Evolutionary conservation across 2,888 invertebrate species (phyloP).

Genomic region (Sminthurinus aureus): DNA sequence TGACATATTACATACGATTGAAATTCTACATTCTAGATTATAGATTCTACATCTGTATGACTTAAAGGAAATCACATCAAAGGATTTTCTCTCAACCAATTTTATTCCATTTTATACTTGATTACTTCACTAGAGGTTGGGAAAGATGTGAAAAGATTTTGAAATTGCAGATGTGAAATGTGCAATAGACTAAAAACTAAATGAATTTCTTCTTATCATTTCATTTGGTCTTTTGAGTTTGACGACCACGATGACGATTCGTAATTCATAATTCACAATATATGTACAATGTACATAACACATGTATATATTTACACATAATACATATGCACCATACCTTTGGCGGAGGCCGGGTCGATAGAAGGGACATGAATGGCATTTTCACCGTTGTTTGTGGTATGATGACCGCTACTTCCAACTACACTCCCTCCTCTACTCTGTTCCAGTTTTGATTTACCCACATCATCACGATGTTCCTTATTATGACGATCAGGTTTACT

Average conservation of each 20-base stretch:
- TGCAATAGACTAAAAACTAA: too few relatives aligned
- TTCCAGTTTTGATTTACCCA: slow-evolving; percentile 22
- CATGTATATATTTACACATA: neutral
- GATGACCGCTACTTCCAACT: slow-evolving; percentile 19
- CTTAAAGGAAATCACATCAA: too few relatives aligned
- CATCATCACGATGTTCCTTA: slow-evolving; percentile 28
- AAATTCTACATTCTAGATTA: too few relatives aligned
- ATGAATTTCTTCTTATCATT: too few relatives aligned
- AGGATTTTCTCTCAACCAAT: too few relatives aligned
- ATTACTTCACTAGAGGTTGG: too few relatives aligned
- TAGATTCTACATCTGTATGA: too few relatives aligned
- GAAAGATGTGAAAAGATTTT: too few relatives aligned
- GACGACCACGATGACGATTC: neutral
- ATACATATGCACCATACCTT: slow-evolving; percentile 16
- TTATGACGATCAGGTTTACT: slow-evolving; percentile 30
- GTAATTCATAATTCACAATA: neutral
- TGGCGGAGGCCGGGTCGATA: slow-evolving; percentile 54
- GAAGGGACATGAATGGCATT: slow-evolving; percentile 53
- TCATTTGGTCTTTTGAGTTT: too few relatives aligned
- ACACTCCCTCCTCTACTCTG: neutral
- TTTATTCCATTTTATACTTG: too few relatives aligned
- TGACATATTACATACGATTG: neutral
- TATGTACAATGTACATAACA: neutral
- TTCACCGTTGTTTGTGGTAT: slow-evolving; percentile 37
- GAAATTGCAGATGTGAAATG: too few relatives aligned